Conservation (phyloP, 2,888 invertebrate genomes). For the Apoda limacodes region DNA sequence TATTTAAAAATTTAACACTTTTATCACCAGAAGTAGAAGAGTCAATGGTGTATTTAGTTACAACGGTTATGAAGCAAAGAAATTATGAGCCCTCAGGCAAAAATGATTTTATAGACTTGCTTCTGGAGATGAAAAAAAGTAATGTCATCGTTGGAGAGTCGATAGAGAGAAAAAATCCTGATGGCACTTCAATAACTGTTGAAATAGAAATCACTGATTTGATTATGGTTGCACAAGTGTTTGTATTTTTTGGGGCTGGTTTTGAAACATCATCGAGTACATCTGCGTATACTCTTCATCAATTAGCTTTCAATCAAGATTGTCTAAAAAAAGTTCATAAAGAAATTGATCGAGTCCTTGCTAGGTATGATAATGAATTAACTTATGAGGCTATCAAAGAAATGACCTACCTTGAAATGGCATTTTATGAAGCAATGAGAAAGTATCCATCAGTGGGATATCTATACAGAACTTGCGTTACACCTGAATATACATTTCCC, state of each 20-base stretch:
- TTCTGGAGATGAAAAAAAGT: conserved; percentile 44
- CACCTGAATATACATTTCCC: conserved; percentile 45
- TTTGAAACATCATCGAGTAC: conserved; percentile 64
- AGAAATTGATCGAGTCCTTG: conserved; percentile 49
- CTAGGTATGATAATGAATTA: conserved; percentile 39
- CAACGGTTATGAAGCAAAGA: conserved; percentile 37
- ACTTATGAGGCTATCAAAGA: conserved; percentile 51
- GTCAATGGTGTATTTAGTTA: conserved; percentile 35
- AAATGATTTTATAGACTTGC: too few species aligned
- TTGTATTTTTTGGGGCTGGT: too few species aligned
- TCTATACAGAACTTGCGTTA: conserved; percentile 42
- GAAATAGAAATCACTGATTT: conserved; percentile 41
- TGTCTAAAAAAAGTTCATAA: conserved; percentile 48
- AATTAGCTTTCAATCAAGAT: conserved; percentile 54
- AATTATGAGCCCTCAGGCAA: conserved; percentile 41
- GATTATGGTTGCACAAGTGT: conserved; percentile 50
- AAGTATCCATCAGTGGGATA: conserved; percentile 53
- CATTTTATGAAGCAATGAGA: conserved; percentile 51
- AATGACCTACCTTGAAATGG: conserved; percentile 50
- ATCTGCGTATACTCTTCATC: conserved; percentile 57
- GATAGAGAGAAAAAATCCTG: conserved; percentile 35
- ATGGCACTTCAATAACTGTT: conserved; percentile 40
- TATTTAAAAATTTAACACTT: conserved; percentile 40
- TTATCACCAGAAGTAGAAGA: conserved; percentile 38
- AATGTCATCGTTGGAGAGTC: conserved; percentile 49